Base-by-base conservation (phyloP, 2,797 vertebrate species). In the Myripristis jacobus region DNA sequence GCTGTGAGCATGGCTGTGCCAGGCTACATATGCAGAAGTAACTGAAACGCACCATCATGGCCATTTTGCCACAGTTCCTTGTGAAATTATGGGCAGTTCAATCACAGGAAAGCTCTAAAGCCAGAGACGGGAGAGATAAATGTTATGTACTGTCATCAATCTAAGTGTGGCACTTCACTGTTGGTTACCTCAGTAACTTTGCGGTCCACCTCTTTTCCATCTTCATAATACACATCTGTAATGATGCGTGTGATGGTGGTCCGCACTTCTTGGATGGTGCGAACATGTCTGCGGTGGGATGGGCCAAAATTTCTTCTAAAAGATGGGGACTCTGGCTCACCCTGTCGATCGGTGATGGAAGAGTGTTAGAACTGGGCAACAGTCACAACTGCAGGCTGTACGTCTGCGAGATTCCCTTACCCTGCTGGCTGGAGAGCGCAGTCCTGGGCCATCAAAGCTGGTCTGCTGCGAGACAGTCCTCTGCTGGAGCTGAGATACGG, bases 181-280 rank as follows among this genome's bases (percentile, higher is more conserved):
- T 6, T 2, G 31, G 74, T 88, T 88, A 98, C 98, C 95, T 98
- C 95, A 0, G 92, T 93, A 1, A 98, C 96, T 75, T 95, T 97
- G 29, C 97, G 95, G 0, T 98, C 95, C 89, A 99, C 96, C 87
- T 99, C 98, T 53, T 92, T 93, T 3, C 97, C 98, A 0, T 98
- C 95, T 75, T 97, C 82, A 10, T 98, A 99, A 86, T 96, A 98
- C 0, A 99, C 95, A 6, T 99, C 98, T 0, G 98, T 99, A 66
- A 96, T 98, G 70, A 98, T 92, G 1, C 98, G 95, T 0, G 96
- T 99, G 55, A 98, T 83, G 0, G 96, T 94, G 0, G 97, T 99
- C 46, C 96, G 95, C 41, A 99, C 97, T 82, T 99, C 97, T 29
- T 96, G 95, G 62, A 96, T 92, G 19, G 97, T 99, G 48, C 97